phyloP scores from a whole-genome alignment of 2,113 vertebrate genomes.

The Thermophis baileyi region DNA sequence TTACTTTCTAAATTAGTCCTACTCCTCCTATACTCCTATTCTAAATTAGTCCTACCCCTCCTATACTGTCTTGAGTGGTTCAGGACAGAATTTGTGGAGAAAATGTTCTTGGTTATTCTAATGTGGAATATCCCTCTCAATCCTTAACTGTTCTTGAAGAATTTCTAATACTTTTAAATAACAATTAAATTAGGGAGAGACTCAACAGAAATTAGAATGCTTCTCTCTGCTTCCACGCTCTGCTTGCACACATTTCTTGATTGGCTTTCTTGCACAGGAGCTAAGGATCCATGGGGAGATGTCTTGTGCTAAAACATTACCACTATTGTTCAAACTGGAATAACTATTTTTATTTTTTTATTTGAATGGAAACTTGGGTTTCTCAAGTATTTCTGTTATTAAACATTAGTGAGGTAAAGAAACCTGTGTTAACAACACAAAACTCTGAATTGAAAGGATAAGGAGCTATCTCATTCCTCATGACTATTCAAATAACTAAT shows the following conservation, averaged over 20 bases:
- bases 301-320: neutral
- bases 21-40: neutral
- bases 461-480: conserved; percentile 28
- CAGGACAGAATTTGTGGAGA: neutral
- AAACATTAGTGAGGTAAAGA: neutral
- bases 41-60: neutral
- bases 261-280: neutral
- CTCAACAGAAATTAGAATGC: neutral
- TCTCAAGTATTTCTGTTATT: neutral
- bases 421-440: conserved; percentile 26
- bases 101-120: neutral
- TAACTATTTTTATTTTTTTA: neutral
- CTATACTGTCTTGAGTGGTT: neutral
- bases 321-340: neutral
- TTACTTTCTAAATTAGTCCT: neutral
- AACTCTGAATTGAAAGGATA: conserved; percentile 27
- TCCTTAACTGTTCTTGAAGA: neutral
- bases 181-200: neutral
- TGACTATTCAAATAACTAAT: conserved; percentile 44
- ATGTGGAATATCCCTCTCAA: neutral
- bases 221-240: neutral
- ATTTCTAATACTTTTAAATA: neutral
- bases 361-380: neutral
- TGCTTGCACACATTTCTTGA: neutral
- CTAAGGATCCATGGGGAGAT: neutral